Base-by-base conservation (phyloP, 1,140 invertebrate genomes). In the Apocrypta bakeri region DNA sequence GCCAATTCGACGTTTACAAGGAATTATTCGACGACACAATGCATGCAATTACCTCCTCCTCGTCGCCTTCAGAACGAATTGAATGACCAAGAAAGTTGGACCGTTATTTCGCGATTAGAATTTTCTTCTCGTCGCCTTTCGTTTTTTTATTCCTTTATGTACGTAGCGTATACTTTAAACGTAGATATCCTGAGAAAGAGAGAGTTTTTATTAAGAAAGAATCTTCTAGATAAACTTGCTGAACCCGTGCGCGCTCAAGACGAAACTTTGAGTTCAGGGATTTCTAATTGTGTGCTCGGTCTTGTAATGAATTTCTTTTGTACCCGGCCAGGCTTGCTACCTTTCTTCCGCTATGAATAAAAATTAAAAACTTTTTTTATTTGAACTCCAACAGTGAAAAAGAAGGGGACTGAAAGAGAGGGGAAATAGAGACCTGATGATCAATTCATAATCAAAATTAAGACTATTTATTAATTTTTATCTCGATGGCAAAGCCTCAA, bases 251-350 rank as follows among this genome's bases (percentile, higher is more conserved):
- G 64, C 64, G 24, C 1, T 9, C 1, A 17, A 17, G 29, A 31
- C 14, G 64, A 82, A 75, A 82, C 6, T 82, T 80, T 31, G 24
- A 56, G 7, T 56, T 17, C 33, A 25, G 17, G 29, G 72, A 82
- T 82, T 76, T 76, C 64, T 76, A 82, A 82, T 76, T 82, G 33
- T 56, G 48, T 56, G 48, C 12, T 17, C 63, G 63, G 63, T 69
- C 64, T 75, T 82, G 73, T 76, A 82, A 82, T 82, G 80, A 74
- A 82, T 82, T 82, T 82, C 73, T 75, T 82, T 82, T 82, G 27
- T 69, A 11, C 56, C 6, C 25, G 31, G 31, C 29, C 25, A 48
- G n/a, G 48, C 48, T 56, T 56, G 48, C 48, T 4, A 21, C 21
- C 56, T 76, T 42, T 27, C 31, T 48, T 37, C 17, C 71, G 68